Evolutionary conservation across 1,140 invertebrate species (phyloP), one percentile per base, ranked within the genome.

Genomic region (Orussus abietinus): DNA sequence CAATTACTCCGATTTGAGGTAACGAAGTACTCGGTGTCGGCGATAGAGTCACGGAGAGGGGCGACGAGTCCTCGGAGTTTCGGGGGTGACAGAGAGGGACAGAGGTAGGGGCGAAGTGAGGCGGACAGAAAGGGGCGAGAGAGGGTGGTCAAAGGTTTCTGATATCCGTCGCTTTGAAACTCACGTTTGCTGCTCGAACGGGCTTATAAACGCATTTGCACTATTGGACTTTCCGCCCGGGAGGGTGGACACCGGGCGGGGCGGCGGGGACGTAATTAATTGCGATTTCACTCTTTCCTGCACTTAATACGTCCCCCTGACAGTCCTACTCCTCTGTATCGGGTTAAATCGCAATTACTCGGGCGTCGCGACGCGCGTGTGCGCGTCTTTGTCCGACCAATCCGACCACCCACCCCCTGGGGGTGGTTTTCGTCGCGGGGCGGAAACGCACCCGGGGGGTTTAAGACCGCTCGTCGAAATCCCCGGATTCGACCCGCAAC

Each of bases 251-350:
- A 14, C n/a, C 4, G 35, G 4, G 21, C 14, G n/a, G 35, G 17
- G 37, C 38, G 45, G 37, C 28, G 35, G 36, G 46, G 44, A 54
- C 47, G 58, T 59, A 63, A 64, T 64, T 64, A 64, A 64, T 64
- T 61, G 52, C 56, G 56, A 62, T 62, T 64, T 62, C 55, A 59
- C 59, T 62, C 57, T 57, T 62, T 64, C 49, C 47, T 59, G 51
- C 52, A 55, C 51, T 61, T 62, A 52, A 59, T 59, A 46, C 49
- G 28, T 15, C 49, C 45, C 40, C 48, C 26, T 51, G 55, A n/a
- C 34, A 55, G 55, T 58, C 30, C 38, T 43, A 37, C 39, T 49
- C 43, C 45, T 47, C 47, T 49, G 53, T 48, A 46, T 58, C 50
- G 53, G 45, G 57, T 57, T 54, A 54, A 58, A 62, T 60, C 50